These are phyloP conservation scores for Nothobranchius kuhntae DNA, from an alignment of 2,113 vertebrate genomes.

Conservation along the genomic window DNA sequence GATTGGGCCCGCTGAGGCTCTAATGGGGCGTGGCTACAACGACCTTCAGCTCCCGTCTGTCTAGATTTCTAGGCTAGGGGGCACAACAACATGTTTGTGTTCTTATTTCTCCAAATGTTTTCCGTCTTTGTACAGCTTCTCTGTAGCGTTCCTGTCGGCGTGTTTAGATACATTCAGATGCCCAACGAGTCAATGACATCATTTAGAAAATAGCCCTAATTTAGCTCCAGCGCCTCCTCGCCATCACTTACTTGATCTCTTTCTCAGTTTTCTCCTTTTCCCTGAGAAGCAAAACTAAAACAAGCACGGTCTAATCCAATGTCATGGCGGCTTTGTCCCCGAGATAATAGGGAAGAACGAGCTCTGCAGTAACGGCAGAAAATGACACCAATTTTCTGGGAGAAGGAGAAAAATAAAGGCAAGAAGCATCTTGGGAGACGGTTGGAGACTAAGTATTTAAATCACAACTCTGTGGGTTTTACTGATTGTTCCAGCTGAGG, in stretches of 20 bases:
- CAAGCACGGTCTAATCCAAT: conserved; percentile 66
- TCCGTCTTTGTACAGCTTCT: too few species aligned
- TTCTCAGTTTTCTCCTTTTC: conserved; percentile 57
- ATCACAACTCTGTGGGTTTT: conserved; percentile 49
- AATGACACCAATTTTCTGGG: conserved; percentile 54
- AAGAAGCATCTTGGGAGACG: conserved; percentile 30
- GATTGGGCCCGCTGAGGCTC: too few species aligned
- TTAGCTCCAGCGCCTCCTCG: conserved; percentile 3
- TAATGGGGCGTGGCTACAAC: too few species aligned
- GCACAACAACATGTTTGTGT: too few species aligned
- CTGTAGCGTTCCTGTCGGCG: too few species aligned
- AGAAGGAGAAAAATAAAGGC: conserved; percentile 37
- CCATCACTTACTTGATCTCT: conserved; percentile 50
- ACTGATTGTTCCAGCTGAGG: conserved; percentile 47
- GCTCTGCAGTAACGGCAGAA: conserved; percentile 57
- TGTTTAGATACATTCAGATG: too few species aligned
- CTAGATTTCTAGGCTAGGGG: too few species aligned
- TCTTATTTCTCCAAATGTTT: too few species aligned
- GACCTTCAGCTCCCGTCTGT: too few species aligned
- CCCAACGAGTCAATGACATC: too few species aligned
- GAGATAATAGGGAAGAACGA: conserved; percentile 61
- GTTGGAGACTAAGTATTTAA: conserved; percentile 59
- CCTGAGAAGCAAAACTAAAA: conserved; percentile 59
- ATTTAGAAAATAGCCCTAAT: too few species aligned
- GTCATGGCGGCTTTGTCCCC: conserved; percentile 71